Evolutionary conservation across 2,888 invertebrate genomes (phyloP).

Genomic region (Clistopyga incitator): DNA sequence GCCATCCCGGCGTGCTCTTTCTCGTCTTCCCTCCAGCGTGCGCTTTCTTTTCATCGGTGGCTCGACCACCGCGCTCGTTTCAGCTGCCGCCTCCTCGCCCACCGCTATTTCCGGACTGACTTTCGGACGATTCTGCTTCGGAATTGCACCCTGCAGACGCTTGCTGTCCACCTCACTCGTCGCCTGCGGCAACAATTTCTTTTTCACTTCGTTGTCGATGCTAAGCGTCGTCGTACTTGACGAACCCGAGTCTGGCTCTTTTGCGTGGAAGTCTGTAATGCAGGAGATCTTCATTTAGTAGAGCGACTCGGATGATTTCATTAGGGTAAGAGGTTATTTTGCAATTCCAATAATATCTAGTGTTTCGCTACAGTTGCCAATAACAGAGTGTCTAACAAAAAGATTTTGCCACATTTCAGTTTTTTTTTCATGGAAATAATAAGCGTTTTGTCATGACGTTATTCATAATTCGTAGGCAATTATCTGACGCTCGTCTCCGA

Average conservation of each 20-base stretch:
- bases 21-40: slow-evolving; percentile 77
- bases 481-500: no score
- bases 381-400: no score
- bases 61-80: slow-evolving; percentile 81
- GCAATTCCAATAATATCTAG: not conserved
- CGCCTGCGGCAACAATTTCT: slow-evolving; percentile 85
- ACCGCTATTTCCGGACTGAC: slow-evolving; percentile 64
- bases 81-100: slow-evolving; percentile 69
- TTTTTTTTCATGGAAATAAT: no score
- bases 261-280: slow-evolving; percentile 83
- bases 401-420: no score
- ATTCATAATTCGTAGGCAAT: no score
- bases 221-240: slow-evolving; percentile 85
- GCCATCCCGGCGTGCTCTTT: slow-evolving; percentile 73
- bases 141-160: slow-evolving; percentile 90
- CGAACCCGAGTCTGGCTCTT: slow-evolving; percentile 85
- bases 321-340: not conserved
- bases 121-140: slow-evolving; percentile 87
- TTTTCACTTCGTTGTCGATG: slow-evolving; percentile 83
- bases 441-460: no score
- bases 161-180: slow-evolving; percentile 84
- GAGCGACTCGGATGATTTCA: not conserved
- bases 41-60: slow-evolving; percentile 84
- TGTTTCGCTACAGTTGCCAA: not conserved
- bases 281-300: not conserved